Evolutionary conservation across 2,888 invertebrate genomes (phyloP), one percentile per base, ranked within the genome.

Genomic region (Volucella inanis): DNA sequence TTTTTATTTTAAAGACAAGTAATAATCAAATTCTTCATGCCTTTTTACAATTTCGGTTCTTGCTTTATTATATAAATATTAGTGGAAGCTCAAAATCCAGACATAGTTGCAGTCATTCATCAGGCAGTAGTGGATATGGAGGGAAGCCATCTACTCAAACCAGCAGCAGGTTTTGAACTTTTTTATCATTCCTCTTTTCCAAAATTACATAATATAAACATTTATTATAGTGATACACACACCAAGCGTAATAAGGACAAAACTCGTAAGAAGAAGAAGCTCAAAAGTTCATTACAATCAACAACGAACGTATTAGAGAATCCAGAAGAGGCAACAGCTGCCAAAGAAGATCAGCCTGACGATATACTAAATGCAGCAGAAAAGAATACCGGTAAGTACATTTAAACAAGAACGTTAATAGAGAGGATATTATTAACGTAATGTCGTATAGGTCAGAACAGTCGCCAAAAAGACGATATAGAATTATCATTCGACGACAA

Each of bases 101-200:
- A n/a, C 94, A 91, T 2, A 95, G 95, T 49, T 94, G 94, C n/a
- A 96, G 96, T 89, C 94, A 96, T 89, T 96, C 95, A 0, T 96
- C 96, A 52, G 94, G 95, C 54, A 96, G 96, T 92, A 96, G 96
- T 90, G 96, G 96, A 2, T 96, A 96, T 93, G 94, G 96, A 54
- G 96, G 95, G 0, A 94, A 95, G 86, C 94, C 93, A 0, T 94
- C 94, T 0, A 93, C 93, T 2, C 93, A 94, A 87, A 93, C 93
- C 61, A 94, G 93, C 92, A 93, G 94, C 90, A 91, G 84, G 59
- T 72, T 71, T 31, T 22, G 38, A 62, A 31, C 4, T 47, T 38
- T 11, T 47, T 15, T 41, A 22, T 18, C 38, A 9, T 49, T 50
- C 2, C 18, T 15, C 11, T 41, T 3, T 31, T 14, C 14, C 6